Conservation (phyloP, 2,888 invertebrate species). For the Cheilosia variabilis region DNA sequence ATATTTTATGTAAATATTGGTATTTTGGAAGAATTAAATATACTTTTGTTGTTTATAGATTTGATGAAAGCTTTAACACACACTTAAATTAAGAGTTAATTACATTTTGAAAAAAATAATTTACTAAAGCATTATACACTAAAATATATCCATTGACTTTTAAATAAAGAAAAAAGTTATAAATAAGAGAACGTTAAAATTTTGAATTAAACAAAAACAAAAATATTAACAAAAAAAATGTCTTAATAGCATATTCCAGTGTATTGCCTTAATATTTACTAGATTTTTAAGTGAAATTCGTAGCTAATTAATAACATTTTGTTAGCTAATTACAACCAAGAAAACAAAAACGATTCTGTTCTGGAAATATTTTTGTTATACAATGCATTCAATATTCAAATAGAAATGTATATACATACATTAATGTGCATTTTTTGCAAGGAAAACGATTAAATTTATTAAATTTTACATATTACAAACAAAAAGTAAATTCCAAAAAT, state of each 20-base stretch:
- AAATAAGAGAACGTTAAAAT: slow-evolving; percentile 42
- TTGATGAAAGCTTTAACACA: slow-evolving; percentile 72
- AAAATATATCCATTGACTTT: slow-evolving; percentile 50
- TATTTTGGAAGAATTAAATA: slow-evolving; percentile 11
- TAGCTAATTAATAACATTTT: slow-evolving; percentile 66
- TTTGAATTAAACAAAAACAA: slow-evolving; percentile 25
- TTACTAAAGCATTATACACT: slow-evolving; percentile 53
- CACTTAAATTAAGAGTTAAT: slow-evolving; percentile 64
- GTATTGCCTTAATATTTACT: slow-evolving; percentile 77
- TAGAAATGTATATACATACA: slow-evolving; percentile 57
- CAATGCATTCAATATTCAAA: slow-evolving; percentile 63
- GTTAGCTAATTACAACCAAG: slow-evolving; percentile 54
- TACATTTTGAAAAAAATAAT: slow-evolving; percentile 57
- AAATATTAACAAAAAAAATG: slow-evolving; percentile 55
- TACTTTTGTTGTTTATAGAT: slow-evolving; percentile 39
- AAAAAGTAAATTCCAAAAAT: slow-evolving; percentile 21
- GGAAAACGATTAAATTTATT: slow-evolving; percentile 36
- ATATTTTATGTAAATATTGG: slow-evolving; percentile 48
- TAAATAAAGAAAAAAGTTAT: slow-evolving; percentile 36
- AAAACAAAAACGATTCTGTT: slow-evolving; percentile 60
- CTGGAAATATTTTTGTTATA: slow-evolving; percentile 72
- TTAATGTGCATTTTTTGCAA: slow-evolving; percentile 76
- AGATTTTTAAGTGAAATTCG: slow-evolving; percentile 71
- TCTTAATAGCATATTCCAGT: slow-evolving; percentile 77
- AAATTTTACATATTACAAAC: slow-evolving; percentile 52